Percentiles rank a stretch among this genome's conserved stretches.
These are phyloP conservation scores for Gephyroberyx darwinii DNA, from an alignment of 2,797 vertebrate genomes.

Conservation along the genomic window DNA sequence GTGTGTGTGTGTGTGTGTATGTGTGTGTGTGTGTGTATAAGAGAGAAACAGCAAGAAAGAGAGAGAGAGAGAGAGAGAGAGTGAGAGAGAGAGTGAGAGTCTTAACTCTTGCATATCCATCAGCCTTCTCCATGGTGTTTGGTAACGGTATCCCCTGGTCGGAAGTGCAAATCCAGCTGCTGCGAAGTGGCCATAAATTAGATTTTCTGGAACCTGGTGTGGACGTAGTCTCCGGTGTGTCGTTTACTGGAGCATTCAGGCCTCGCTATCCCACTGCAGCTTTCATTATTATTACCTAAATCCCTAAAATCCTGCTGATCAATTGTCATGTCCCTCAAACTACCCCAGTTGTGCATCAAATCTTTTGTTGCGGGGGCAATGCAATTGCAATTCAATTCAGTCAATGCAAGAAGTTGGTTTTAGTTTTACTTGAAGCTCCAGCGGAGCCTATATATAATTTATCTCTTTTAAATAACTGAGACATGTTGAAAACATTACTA, in stretches of 20 bases:
- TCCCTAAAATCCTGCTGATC: slow-evolving; percentile 51
- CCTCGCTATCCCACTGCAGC: slow-evolving; percentile 39
- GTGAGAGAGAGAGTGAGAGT: slow-evolving; percentile 21
- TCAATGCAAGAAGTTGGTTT: slow-evolving; percentile 21
- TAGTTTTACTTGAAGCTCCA: slow-evolving; percentile 36
- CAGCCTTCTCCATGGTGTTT: slow-evolving; percentile 63
- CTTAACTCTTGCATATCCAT: slow-evolving; percentile 48
- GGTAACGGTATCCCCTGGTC: slow-evolving; percentile 79
- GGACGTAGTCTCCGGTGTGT: slow-evolving; percentile 70
- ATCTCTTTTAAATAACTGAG: slow-evolving; percentile 61
- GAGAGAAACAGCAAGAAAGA: slow-evolving; percentile 22
- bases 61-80: slow-evolving; percentile 1
- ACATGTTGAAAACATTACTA: slow-evolving; percentile 73
- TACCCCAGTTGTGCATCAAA: slow-evolving; percentile 21
- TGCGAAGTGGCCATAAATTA: slow-evolving; percentile 78
- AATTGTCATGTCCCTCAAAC: slow-evolving; percentile 47
- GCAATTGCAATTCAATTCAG: background rate
- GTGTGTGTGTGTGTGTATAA: slow-evolving; percentile 15
- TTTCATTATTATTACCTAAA: slow-evolving; percentile 68
- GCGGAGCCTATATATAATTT: slow-evolving; percentile 32
- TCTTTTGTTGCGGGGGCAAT: slow-evolving; percentile 4
- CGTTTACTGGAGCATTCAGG: slow-evolving; percentile 50
- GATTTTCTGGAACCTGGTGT: slow-evolving; percentile 78
- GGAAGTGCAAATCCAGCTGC: slow-evolving; percentile 84
- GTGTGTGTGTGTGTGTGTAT: slow-evolving; percentile 11